Percentiles rank a stretch among this genome's conserved stretches.
Conservation (phyloP, 2,113 vertebrate species). For the Carassius carassius region DNA sequence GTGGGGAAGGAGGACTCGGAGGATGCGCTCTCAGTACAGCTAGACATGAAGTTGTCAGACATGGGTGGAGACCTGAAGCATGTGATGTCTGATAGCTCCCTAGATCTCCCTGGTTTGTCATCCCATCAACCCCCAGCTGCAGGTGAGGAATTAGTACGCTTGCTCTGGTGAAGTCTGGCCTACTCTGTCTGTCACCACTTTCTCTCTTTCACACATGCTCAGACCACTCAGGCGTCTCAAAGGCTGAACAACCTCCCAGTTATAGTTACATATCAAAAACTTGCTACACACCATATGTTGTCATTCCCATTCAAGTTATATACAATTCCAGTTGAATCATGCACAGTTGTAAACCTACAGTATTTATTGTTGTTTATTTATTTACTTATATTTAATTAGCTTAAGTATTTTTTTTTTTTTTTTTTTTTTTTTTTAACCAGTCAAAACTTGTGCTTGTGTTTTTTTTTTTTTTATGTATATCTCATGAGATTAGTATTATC, state of each 20-base stretch:
- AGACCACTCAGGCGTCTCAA: constrained; percentile 52
- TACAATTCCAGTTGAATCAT: constrained; percentile 46
- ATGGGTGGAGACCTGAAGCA: constrained; percentile 97
- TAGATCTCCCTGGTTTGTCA: constrained; percentile 97
- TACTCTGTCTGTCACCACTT: constrained; percentile 18
- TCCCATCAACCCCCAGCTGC: constrained; percentile 94
- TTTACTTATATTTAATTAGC: constrained; percentile 56
- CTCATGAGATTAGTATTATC: constrained; percentile 20
- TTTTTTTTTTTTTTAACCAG: neutral
- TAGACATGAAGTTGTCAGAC: constrained; percentile 98
- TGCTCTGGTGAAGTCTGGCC: constrained; percentile 88
- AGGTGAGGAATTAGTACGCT: constrained; percentile 99
- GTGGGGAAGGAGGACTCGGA: constrained; percentile 96
- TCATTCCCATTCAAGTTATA: constrained; percentile 45
- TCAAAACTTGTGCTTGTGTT: constrained; percentile 36
- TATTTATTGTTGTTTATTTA: constrained; percentile 37
- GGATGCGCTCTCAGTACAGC: constrained; percentile 94
- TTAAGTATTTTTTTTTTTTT: neutral
- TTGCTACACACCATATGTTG: constrained; percentile 45
- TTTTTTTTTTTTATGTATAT: neutral
- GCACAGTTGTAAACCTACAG: neutral
- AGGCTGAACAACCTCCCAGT: constrained; percentile 46
- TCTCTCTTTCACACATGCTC: constrained; percentile 26
- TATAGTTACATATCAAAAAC: constrained; percentile 51
- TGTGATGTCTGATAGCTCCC: constrained; percentile 99